Base-by-base conservation (phyloP, 2,888 invertebrate species). In the Neoscelio sp. region DNA sequence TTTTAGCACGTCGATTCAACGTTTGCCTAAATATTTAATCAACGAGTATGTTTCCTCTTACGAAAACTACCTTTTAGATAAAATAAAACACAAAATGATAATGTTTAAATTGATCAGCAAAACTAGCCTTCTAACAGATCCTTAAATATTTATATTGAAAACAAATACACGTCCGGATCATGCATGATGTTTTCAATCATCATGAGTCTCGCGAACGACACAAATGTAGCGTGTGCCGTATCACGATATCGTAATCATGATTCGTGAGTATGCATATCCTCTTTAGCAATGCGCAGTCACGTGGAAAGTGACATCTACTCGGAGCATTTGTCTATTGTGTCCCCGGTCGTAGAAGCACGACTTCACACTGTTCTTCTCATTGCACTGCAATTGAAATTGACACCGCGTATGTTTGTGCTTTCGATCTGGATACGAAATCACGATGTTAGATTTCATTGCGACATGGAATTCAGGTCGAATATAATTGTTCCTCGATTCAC, bases 221-320 rank as follows among this genome's bases (percentile, higher is more conserved):
- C 50, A 62, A 54, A 60, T 56, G 33, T 8, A 12, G 48, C 23
- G 54, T 76, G 68, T 76, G 76, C 56, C 68, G 56, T 73, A 78
- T 78, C 73, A 30, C 67, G 44, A 68, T 50, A 56, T 58, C 58
- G 62, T 62, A 58, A 74, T 65, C 74, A 20, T 64, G 56, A 73
- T 62, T 58, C 58, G 65, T 65, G 67, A 60, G 60, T 64, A 58
- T 70, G 64, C 78, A 78, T 70, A 74, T 74, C 68, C 74, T 52
- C 60, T 67, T 78, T 67, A 62, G 67, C 42, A 18, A 78, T 67
- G 73, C 78, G 40, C 35, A 74, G 73, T 58, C 78, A 78, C 78
- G 78, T 74, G 73, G 56, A 62, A 23, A 74, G 68, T 73, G 64
- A 64, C 73, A 78, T 56, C 46, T 33, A 56, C 46, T 68, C 38